Evolutionary conservation across 2,888 invertebrate species (phyloP).

Genomic region (Drosophila subsilvestris): DNA sequence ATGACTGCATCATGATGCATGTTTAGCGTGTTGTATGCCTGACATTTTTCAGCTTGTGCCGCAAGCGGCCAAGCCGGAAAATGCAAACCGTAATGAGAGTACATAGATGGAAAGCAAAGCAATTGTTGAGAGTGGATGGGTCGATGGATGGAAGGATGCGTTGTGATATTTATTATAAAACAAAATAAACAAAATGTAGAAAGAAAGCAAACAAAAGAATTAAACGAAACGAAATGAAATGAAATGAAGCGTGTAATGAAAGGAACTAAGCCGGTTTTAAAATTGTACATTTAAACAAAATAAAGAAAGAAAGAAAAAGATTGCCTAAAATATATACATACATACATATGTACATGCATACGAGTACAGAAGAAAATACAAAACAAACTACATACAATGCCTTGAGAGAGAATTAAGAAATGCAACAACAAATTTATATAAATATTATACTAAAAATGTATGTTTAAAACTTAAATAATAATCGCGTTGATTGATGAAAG

Average conservation of each 20-base stretch:
- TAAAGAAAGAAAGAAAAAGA: conserved; percentile 10
- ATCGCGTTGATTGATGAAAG: conserved; percentile 35
- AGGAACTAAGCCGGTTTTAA: conserved; percentile 75
- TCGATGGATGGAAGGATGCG: conserved; percentile 77
- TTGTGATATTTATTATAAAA: conserved; percentile 84
- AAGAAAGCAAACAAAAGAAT: conserved; percentile 43
- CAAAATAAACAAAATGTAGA: conserved; percentile 57
- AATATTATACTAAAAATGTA: conserved; percentile 28
- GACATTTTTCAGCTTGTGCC: conserved; percentile 32
- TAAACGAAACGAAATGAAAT: conserved; percentile 41
- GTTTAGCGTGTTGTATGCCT: conserved; percentile 49
- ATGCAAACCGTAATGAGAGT: conserved; percentile 52
- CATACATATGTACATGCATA: conserved; percentile 3
- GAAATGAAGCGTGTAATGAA: conserved; percentile 72
- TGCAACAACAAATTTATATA: conserved; percentile 51
- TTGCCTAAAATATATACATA: conserved; percentile 38
- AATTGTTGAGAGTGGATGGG: conserved; percentile 26
- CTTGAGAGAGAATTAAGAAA: conserved; percentile 65
- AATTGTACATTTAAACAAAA: conserved; percentile 73
- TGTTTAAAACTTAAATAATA: conserved; percentile 38
- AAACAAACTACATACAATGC: conserved; percentile 60
- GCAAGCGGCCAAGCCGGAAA: conserved; percentile 23
- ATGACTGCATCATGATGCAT: conserved; percentile 17
- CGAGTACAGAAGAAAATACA: conserved; percentile 1
- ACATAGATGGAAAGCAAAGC: conserved; percentile 41